Conservation (phyloP, 1,140 invertebrate genomes). For the Rhagoletis zephyria region DNA sequence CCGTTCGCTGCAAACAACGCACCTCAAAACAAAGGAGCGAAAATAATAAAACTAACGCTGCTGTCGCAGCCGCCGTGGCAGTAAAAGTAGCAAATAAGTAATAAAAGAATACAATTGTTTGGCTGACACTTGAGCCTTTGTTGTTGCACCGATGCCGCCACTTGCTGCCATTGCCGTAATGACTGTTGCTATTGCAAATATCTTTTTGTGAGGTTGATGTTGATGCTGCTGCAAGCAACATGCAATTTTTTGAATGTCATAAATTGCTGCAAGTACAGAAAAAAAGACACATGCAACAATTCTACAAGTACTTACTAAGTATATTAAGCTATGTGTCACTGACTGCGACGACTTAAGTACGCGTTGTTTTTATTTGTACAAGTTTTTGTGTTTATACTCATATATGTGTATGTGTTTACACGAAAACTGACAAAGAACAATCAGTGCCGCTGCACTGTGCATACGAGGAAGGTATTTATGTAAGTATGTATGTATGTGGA, state of each 20-base stretch:
- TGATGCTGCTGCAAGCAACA: neutral
- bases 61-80: neutral
- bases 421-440: neutral
- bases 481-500: too few relatives aligned
- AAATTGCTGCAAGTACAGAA: conserved; percentile 2
- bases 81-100: conserved; percentile 43
- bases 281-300: neutral
- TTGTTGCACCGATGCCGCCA: neutral
- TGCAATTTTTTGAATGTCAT: conserved; percentile 42
- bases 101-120: conserved; percentile 46
- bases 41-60: neutral
- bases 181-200: neutral
- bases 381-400: neutral
- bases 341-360: neutral
- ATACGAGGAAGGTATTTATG: too few relatives aligned
- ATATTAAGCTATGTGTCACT: neutral
- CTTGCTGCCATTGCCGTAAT: neutral
- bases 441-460: neutral
- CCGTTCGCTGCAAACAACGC: neutral
- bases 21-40: neutral
- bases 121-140: conserved; percentile 11
- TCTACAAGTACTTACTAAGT: neutral
- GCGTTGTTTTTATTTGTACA: neutral
- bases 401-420: neutral
- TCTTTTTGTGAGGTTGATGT: neutral